A percentile compares a stretch with the other conserved stretches of the same genome.
phyloP scores from a whole-genome alignment of 2,888 invertebrate genomes.

The Athetis lepigone region DNA sequence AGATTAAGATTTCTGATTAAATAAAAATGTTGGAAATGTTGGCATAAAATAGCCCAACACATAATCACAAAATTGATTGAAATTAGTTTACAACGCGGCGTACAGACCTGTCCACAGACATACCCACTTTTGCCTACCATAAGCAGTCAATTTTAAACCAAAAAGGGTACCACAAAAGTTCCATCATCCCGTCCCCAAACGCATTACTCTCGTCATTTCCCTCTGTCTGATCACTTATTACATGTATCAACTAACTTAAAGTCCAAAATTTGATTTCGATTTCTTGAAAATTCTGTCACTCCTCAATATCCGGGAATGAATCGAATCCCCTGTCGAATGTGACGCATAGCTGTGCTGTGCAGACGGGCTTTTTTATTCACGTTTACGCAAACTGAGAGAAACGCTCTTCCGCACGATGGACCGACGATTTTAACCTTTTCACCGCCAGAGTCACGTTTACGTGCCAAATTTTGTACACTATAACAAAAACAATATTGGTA shows the following conservation, averaged over 20 bases:
- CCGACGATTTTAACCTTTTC: no score
- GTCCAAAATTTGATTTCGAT: constrained; percentile 74
- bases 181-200: constrained; percentile 35
- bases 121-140: not conserved
- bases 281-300: constrained; percentile 76
- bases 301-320: constrained; percentile 82
- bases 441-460: no score
- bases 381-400: no score
- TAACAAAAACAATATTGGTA: no score
- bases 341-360: constrained; percentile 36
- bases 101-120: no score
- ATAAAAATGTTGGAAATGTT: no score
- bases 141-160: constrained; percentile 2
- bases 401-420: no score
- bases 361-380: constrained; percentile 46
- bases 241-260: constrained; percentile 75
- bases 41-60: no score
- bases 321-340: constrained; percentile 70
- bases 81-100: not conserved
- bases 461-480: no score
- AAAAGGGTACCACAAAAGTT: constrained; percentile 1
- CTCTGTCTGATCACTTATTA: constrained; percentile 69
- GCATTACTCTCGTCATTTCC: constrained; percentile 72
- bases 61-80: no score
- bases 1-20: no score